Base-by-base conservation (phyloP, 2,113 vertebrate species). In the Amphiprion percula region DNA sequence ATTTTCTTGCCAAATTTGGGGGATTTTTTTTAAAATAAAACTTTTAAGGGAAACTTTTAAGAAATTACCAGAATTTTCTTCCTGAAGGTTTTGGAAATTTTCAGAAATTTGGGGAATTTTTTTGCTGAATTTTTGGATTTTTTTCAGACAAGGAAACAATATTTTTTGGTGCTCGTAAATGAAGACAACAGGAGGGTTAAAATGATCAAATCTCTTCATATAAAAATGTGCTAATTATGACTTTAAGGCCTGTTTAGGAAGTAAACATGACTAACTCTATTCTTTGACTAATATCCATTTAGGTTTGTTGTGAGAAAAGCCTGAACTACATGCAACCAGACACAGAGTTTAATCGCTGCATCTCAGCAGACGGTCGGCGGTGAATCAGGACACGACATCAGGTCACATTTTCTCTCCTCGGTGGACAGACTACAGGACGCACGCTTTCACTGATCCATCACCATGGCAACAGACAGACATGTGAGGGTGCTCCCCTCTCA, bases 381-480 rank as follows among this genome's bases (percentile, higher is more conserved):
- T 21, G 79, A 80, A 78, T 76, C 59, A 55, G 77, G 70, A 72
- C 67, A 41, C 30, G n/a, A 63, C 84, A 76, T 83, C 77, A 5
- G 84, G 80, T 85, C 90, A 77, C 82, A 82, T 87, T 88, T 87
- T 74, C 67, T 73, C 70, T 80, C 55, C 19, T 64, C 76, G 1
- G 44, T 49, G 74, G 84, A 83, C 69, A 67, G 41, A 72, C 53
- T 14, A 53, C 50, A 55, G 62, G 67, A 60, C 9, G 10, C 65
- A 19, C 12, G 47, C 64, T 66, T 80, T 75, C 69, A 52, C 61
- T 55, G 74, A 71, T 74, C 66, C 62, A 61, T 92, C 85, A 50
- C 89, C 83, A 88, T 91, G 86, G 87, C 74, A 90, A 91, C 90
- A 91, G 79, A 74, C 86, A 78, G 85, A 77, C 82, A 63, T 79